Evolutionary conservation across 2,888 invertebrate species (phyloP), one percentile per base, ranked within the genome.

Genomic region (Drosophila antonietae): DNA sequence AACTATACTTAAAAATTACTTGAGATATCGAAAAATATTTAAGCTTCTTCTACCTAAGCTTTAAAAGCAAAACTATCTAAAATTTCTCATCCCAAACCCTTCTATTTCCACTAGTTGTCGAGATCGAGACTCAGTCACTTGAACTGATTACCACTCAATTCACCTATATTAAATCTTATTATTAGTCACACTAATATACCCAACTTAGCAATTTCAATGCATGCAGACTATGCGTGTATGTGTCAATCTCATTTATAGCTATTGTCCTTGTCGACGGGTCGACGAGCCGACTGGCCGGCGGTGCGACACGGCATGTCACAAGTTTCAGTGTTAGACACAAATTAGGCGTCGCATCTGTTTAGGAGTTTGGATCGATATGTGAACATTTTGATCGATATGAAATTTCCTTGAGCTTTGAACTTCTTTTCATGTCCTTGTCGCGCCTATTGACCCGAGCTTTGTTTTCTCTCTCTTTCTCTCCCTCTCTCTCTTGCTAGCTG

Each of bases 391-490:
- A 80, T 78, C 80, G 76, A 78, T 78, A 68, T 64, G 80, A 64
- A 65, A 70, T 83, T 81, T 87, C 81, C 84, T 89, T 76, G 81
- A 84, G 89, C 67, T 76, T 68, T 81, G 85, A 82, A 89, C 76
- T 88, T 84, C 74, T 71, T 88, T 46, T 23, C 39, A 51, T 73
- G 89, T 87, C 88, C 88, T 84, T 89, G 88, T 47, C 33, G 61
- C n/a, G 73, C 78, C 62, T 66, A 66, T 81, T 81, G 73, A 73
- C 72, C 72, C 56, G n/a, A n/a, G 8, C 46, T 39, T 49, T 66
- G 39, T 55, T 23, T 10, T 35, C 12, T 15, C 20, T 20, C 15
- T 35, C 18, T 35, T 14, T 20, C 14, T 20, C 20, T 28, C 12
- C 31, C 12, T 14, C 20, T 35, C 14, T 35, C 18, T 33, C 18